These are phyloP conservation scores for Ptychoptera albimana DNA, from an alignment of 2,888 invertebrate genomes.

Conservation along the genomic window DNA sequence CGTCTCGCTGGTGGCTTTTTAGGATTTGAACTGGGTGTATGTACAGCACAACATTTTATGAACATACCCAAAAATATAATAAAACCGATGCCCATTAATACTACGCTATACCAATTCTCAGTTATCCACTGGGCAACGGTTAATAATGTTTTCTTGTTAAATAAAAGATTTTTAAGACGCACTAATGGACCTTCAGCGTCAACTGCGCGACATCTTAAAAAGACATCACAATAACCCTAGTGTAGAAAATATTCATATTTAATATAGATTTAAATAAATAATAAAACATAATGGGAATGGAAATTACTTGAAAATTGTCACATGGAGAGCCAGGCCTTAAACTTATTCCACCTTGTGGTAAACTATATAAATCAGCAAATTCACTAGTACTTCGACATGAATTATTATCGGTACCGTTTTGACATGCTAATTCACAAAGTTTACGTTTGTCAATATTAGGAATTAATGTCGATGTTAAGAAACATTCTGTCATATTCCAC, in stretches of 20 bases:
- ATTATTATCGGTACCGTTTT: slow-evolving; percentile 55
- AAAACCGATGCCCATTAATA: slow-evolving; percentile 79
- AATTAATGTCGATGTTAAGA: slow-evolving; percentile 65
- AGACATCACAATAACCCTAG: slow-evolving; percentile 98
- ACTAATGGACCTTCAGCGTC: slow-evolving; percentile 98
- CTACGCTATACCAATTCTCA: slow-evolving; percentile 90
- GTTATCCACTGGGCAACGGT: slow-evolving; percentile 88
- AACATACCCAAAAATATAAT: slow-evolving; percentile 94
- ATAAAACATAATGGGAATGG: not conserved
- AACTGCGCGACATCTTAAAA: slow-evolving; percentile 94
- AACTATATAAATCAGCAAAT: slow-evolving; percentile 54
- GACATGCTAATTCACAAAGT: slow-evolving; percentile 95
- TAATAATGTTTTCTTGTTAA: slow-evolving; percentile 77
- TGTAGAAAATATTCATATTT: slow-evolving; percentile 20
- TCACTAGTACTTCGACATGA: slow-evolving; percentile 79
- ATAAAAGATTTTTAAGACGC: slow-evolving; percentile 85
- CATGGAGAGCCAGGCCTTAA: slow-evolving; percentile 93
- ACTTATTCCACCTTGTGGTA: slow-evolving; percentile 69
- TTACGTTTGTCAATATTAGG: slow-evolving; percentile 65
- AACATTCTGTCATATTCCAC: slow-evolving; percentile 91
- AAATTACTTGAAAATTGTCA: slow-evolving; percentile 79
- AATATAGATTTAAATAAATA: not conserved
- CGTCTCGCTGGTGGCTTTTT: slow-evolving; percentile 90
- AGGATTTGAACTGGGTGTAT: slow-evolving; percentile 97
- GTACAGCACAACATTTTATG: slow-evolving; percentile 98